These are phyloP conservation scores for Disparrhopalites patrizii DNA, from an alignment of 2,888 invertebrate genomes.

Conservation along the genomic window DNA sequence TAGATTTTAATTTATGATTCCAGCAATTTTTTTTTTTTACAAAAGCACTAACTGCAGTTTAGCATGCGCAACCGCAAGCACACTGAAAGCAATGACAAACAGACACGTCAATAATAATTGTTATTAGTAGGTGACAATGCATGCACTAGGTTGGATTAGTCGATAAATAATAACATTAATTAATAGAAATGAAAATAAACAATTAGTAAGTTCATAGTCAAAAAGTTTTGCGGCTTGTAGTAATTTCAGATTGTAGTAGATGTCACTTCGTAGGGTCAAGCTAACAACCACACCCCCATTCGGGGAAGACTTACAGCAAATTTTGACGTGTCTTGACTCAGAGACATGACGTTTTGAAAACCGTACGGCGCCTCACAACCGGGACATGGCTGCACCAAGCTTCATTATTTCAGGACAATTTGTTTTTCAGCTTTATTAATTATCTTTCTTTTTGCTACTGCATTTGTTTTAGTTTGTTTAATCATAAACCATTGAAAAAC, in stretches of 20 bases:
- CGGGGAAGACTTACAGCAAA: conserved; percentile 73
- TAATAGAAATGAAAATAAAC: no score
- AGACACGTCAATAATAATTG: no score
- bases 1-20: no score
- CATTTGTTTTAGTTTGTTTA: not conserved
- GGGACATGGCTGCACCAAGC: conserved; percentile 66
- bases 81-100: no score
- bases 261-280: not conserved
- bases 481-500: no score
- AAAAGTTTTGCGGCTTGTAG: not conserved
- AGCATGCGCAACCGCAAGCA: no score
- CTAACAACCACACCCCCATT: not conserved
- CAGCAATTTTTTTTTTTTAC: no score
- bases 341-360: conserved; percentile 86
- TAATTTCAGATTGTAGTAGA: not conserved
- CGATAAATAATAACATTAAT: no score
- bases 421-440: not conserved
- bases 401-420: conserved; percentile 50
- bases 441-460: not conserved
- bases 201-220: not conserved
- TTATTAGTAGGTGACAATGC: no score
- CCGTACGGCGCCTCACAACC: conserved; percentile 94
- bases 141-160: no score
- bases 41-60: no score
- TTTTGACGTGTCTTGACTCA: conserved; percentile 73